Percentiles rank a stretch among this genome's conserved stretches.
Conservation (phyloP, 2,113 vertebrate genomes). For the Carlito syrichta region DNA sequence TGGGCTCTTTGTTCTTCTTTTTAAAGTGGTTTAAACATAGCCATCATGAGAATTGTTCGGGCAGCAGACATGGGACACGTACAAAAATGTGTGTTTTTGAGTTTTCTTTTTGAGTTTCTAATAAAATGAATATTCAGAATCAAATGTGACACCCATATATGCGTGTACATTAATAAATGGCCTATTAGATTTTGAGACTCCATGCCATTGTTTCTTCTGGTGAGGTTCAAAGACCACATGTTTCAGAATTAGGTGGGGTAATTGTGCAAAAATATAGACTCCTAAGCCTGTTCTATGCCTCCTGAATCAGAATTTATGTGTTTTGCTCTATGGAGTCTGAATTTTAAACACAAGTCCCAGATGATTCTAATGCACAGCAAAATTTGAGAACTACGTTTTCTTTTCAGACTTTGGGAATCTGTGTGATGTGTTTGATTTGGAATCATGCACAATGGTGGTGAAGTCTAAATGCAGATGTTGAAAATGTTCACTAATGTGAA, state of each 20-base stretch:
- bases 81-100: neutral
- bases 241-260: neutral
- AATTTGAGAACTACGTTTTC: neutral
- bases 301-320: neutral
- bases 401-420: neutral
- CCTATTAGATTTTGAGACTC: neutral
- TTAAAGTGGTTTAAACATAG: neutral
- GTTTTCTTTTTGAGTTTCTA: too few relatives aligned
- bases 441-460: neutral
- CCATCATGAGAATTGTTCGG: neutral
- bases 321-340: neutral
- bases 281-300: neutral
- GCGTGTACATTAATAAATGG: neutral
- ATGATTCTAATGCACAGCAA: neutral
- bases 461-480: neutral
- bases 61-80: neutral
- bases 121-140: neutral
- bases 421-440: neutral
- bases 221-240: neutral
- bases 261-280: neutral
- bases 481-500: neutral
- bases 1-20: neutral
- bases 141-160: neutral
- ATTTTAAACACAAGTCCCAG: neutral
- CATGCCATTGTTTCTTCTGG: neutral